Conservation (phyloP, 2,797 vertebrate species). For the Mareca strepera region DNA sequence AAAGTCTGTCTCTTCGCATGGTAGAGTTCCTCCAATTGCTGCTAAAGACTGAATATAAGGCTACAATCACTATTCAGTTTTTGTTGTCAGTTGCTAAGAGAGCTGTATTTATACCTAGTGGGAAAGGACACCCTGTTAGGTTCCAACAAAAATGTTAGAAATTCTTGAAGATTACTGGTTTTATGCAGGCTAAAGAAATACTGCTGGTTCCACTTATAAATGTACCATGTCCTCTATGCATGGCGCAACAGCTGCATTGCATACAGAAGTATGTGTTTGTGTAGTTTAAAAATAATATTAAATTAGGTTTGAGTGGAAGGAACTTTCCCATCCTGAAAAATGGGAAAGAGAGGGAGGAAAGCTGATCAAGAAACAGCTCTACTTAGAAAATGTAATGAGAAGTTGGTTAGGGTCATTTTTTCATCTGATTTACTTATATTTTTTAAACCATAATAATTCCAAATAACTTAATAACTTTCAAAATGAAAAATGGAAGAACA, state of each 20-base stretch:
- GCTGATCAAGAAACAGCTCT: background rate
- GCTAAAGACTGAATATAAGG: background rate
- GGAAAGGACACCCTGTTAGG: background rate
- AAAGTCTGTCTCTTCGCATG: background rate
- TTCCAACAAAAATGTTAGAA: background rate
- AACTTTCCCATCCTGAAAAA: background rate
- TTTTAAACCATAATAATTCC: background rate
- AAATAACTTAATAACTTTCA: background rate
- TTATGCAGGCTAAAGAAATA: background rate
- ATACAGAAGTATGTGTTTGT: background rate
- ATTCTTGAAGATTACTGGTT: background rate
- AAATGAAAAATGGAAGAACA: background rate
- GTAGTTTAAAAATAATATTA: background rate
- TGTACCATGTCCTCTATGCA: background rate
- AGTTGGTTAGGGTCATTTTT: background rate
- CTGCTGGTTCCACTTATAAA: background rate
- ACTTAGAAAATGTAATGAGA: background rate
- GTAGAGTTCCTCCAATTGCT: background rate
- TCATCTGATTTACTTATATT: background rate
- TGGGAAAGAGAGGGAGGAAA: background rate
- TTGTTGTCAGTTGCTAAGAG: background rate
- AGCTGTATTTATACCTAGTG: background rate
- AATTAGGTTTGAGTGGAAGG: background rate
- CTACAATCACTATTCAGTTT: background rate
- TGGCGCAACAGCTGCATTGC: background rate